Conservation (phyloP, 2,888 invertebrate genomes). For the Chrysodeixis includens region DNA sequence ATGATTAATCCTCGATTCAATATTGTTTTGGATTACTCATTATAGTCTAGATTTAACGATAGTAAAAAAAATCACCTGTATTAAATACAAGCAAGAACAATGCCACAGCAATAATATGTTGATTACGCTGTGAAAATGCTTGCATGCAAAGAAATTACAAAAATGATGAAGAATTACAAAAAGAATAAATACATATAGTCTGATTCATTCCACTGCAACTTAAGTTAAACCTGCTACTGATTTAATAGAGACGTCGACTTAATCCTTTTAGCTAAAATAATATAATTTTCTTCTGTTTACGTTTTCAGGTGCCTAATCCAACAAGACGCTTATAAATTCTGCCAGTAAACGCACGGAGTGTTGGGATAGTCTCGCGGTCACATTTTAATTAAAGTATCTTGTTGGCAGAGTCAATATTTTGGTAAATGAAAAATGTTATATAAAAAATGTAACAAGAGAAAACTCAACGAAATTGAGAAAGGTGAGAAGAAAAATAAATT, state of each 20-base stretch:
- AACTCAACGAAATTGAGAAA: not conserved
- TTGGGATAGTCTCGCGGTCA: not conserved
- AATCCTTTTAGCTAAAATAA: not conserved
- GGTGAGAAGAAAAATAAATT: not conserved
- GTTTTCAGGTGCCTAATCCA: not conserved
- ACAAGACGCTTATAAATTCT: not conserved
- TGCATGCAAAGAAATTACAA: too few relatives aligned
- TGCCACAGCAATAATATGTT: too few relatives aligned
- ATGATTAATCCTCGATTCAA: conserved; percentile 27
- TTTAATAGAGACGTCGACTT: not conserved
- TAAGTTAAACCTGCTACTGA: too few relatives aligned
- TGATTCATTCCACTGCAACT: too few relatives aligned
- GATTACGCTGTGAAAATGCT: too few relatives aligned
- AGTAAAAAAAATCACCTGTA: too few relatives aligned
- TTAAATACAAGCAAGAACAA: too few relatives aligned
- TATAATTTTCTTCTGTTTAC: not conserved
- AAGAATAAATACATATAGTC: too few relatives aligned
- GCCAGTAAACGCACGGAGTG: not conserved
- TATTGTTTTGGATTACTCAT: conserved; percentile 15
- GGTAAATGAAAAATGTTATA: not conserved
- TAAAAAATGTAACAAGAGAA: not conserved
- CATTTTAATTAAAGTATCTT: not conserved
- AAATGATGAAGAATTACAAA: too few relatives aligned
- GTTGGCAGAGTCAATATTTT: not conserved
- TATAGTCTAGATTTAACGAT: not conserved